Conservation (phyloP, 2,113 vertebrate genomes). For the Nesospiza acunhae region DNA sequence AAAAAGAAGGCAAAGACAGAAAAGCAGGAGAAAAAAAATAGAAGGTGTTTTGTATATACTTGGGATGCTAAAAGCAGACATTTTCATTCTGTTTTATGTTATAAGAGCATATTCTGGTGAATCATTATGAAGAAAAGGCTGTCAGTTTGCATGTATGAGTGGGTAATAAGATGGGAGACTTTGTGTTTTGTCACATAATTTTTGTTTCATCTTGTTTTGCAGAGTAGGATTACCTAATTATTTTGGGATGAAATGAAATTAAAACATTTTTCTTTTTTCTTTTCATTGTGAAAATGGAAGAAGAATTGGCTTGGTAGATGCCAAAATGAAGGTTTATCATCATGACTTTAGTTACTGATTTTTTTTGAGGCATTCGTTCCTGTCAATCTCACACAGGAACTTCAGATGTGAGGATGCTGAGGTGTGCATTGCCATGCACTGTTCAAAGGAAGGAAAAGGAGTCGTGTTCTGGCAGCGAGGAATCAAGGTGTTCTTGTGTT, state of each 20-base stretch:
- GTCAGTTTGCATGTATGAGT: background rate
- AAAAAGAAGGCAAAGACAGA: background rate
- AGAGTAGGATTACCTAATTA: background rate
- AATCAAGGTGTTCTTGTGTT: background rate
- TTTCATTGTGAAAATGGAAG: background rate
- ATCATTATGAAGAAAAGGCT: background rate
- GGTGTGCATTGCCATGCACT: rapidly evolving
- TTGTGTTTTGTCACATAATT: background rate
- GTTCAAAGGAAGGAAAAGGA: background rate
- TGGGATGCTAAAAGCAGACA: background rate
- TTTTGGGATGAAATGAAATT: background rate
- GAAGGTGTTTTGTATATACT: background rate
- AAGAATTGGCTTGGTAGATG: background rate
- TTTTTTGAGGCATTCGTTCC: background rate
- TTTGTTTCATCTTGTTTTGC: background rate
- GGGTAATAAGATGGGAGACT: background rate
- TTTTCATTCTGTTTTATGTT: background rate
- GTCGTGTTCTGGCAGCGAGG: background rate
- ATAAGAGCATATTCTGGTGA: background rate
- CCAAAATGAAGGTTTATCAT: background rate
- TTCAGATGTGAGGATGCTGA: background rate
- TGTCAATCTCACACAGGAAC: background rate
- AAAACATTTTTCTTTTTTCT: background rate
- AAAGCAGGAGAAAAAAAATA: background rate
- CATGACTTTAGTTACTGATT: background rate